A percentile compares a stretch with the other conserved stretches of the same genome.
Conservation (phyloP, 1,140 invertebrate genomes). For the Ladona fulva region DNA sequence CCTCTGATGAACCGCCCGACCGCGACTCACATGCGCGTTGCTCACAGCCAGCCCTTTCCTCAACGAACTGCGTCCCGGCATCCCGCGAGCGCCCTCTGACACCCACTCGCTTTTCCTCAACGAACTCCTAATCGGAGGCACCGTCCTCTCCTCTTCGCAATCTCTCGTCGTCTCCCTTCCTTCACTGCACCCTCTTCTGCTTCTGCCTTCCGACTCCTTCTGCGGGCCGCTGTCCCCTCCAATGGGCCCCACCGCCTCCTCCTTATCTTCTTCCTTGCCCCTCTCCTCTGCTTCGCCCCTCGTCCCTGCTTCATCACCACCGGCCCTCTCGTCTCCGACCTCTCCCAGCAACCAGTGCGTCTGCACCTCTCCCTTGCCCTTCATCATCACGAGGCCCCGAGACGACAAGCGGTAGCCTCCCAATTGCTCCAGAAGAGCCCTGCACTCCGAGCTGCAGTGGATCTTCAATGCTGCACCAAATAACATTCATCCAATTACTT, state of each 20-base stretch:
- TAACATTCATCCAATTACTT: too few species aligned
- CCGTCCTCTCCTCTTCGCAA: background rate
- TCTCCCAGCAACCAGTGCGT: slow-evolving; percentile 84
- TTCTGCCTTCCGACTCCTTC: too few species aligned
- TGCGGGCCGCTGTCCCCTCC: background rate
- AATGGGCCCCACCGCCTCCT: background rate
- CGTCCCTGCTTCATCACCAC: slow-evolving; percentile 19
- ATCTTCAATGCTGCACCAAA: slow-evolving; percentile 60
- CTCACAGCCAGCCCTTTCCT: background rate
- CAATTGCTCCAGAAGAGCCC: slow-evolving; percentile 58
- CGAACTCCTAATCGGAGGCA: background rate
- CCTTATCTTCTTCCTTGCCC: slow-evolving; percentile 12
- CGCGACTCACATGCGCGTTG: background rate
- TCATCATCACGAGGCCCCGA: slow-evolving; percentile 71
- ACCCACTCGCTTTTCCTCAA: background rate
- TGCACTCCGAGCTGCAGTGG: slow-evolving; percentile 71
- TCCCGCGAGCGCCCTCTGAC: background rate
- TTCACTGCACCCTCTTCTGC: background rate
- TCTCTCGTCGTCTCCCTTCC: background rate
- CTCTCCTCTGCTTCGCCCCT: slow-evolving; percentile 16
- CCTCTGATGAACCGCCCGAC: background rate
- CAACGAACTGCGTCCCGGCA: background rate
- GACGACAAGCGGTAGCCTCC: slow-evolving; percentile 70
- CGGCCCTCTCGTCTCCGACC: slow-evolving; percentile 36
- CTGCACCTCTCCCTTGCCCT: slow-evolving; percentile 73